A percentile compares a stretch with the other conserved stretches of the same genome.
Evolutionary conservation across 2,888 invertebrate genomes (phyloP).

Genomic region (Augiades crinisus): DNA sequence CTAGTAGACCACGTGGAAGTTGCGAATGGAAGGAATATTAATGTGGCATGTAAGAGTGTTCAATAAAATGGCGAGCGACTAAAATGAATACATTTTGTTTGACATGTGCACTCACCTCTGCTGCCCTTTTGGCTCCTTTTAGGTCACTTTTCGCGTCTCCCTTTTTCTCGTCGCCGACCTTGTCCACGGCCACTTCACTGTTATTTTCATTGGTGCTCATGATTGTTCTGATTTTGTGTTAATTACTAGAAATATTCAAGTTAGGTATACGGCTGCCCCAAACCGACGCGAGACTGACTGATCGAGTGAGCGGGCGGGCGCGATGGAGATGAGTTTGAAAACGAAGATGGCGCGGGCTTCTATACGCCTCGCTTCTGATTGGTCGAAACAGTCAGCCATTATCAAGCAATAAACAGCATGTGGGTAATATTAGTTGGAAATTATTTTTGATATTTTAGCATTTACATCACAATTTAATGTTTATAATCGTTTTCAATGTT

Average conservation of each 20-base stretch:
- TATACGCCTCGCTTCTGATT: constrained; percentile 60
- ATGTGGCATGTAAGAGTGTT: constrained; percentile 53
- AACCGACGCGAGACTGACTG: constrained; percentile 87
- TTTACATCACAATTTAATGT: constrained; percentile 33
- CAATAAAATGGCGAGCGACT: constrained; percentile 80
- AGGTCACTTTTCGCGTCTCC: constrained; percentile 89
- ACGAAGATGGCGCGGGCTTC: constrained; percentile 89
- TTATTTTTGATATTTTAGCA: constrained; percentile 8
- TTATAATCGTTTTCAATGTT: constrained; percentile 27
- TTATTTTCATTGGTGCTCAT: constrained; percentile 87
- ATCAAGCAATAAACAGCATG: constrained; percentile 62
- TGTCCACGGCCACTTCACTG: constrained; percentile 92
- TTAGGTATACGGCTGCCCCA: constrained; percentile 78
- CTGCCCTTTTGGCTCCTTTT: constrained; percentile 93
- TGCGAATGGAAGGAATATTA: constrained; percentile 35
- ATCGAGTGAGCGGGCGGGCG: constrained; percentile 79
- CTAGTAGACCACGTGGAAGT: constrained; percentile 51
- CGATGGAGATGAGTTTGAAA: constrained; percentile 86
- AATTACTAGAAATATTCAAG: constrained; percentile 62
- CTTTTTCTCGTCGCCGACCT: constrained; percentile 89
- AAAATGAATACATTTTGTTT: constrained; percentile 67
- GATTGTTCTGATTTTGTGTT: constrained; percentile 72
- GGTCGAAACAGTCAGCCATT: constrained; percentile 63
- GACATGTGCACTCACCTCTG: constrained; percentile 88
- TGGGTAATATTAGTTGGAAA: constrained; percentile 41